phyloP scores from a whole-genome alignment of 2,797 vertebrate species.

The Erpetoichthys calabaricus region DNA sequence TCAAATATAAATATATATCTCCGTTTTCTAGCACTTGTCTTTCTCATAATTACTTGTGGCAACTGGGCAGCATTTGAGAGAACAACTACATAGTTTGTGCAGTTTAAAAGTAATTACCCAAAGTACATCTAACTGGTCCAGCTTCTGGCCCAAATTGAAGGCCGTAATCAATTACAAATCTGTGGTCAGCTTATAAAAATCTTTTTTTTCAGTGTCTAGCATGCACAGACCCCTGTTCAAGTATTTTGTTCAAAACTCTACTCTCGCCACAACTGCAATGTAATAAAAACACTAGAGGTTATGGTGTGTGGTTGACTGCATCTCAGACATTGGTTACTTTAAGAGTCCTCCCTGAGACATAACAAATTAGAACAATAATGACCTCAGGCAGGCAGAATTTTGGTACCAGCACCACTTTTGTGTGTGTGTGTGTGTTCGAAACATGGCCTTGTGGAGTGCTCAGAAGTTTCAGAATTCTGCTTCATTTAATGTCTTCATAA shows the following conservation, averaged over 20 bases:
- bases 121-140: conserved; percentile 11
- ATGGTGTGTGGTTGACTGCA: conserved; percentile 25
- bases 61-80: conserved; percentile 8
- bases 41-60: conserved; percentile 14
- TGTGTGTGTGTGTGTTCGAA: no score
- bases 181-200: conserved; percentile 25
- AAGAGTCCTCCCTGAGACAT: conserved; percentile 11
- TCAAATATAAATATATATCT: no score
- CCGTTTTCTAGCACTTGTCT: conserved; percentile 7
- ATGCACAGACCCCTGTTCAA: conserved; percentile 17
- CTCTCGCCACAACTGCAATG: conserved; percentile 18
- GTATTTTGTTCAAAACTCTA: conserved; percentile 11
- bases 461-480: no score
- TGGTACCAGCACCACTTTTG: conserved; percentile 3
- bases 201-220: conserved; percentile 19
- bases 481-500: no score
- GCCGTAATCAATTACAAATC: conserved; percentile 37
- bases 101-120: conserved; percentile 17
- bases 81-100: conserved; percentile 16
- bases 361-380: conserved; percentile 15
- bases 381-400: conserved; percentile 7
- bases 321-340: conserved; percentile 24
- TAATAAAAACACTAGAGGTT: conserved; percentile 28
- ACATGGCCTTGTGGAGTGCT: no score
- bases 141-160: conserved; percentile 14